Base-by-base conservation (phyloP, 64 coral and sea anemone genomes). In the Stichodactyla mertensii region DNA sequence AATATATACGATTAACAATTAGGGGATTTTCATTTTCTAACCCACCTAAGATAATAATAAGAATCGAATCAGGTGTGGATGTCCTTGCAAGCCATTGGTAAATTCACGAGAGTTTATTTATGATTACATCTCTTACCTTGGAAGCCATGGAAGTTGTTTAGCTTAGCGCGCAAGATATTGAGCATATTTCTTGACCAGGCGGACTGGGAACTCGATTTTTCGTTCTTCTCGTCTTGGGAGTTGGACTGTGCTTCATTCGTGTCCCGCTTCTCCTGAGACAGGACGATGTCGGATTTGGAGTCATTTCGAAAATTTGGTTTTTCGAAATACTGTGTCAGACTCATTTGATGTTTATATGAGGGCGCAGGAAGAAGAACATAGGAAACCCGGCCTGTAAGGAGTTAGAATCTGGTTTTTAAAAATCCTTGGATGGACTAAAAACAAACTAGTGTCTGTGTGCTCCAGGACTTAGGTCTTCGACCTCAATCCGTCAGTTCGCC, bases 131-230 rank as follows among this genome's bases (percentile, higher is more conserved):
- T 74, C 69, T 81, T 81, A 81, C 78, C 78, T 81, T 81, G 36
- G 6, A 28, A 28, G 78, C 10, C 20, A 28, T 54, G 53, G 19
- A 81, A 81, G 78, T 81, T 81, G 78, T 81, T 81, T 3, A 81
- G 53, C 15, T 81, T 55, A 12, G 78, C 53, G 52, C 52, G 78
- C 52, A 81, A 55, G 52, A 81, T 81, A 14, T 81, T 81, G 5
- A 81, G 16, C 78, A 81, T 81, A 53, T 81, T 81, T 20, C 53
- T 81, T 6, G 78, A 81, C 78, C 78, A 81, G 1, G 78, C 5
- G 6, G 78, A 53, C 14, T 81, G 69, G 23, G 2, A 27, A 12
- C 10, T 31, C 10, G 69, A 31, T 74, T 27, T 74, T 74, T 74
- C 69, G 69, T 10, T 31, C 24, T 31, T 74, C 22, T 74, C 22